Conservation (phyloP, 2,888 invertebrate genomes). For the Fragum sueziense region DNA sequence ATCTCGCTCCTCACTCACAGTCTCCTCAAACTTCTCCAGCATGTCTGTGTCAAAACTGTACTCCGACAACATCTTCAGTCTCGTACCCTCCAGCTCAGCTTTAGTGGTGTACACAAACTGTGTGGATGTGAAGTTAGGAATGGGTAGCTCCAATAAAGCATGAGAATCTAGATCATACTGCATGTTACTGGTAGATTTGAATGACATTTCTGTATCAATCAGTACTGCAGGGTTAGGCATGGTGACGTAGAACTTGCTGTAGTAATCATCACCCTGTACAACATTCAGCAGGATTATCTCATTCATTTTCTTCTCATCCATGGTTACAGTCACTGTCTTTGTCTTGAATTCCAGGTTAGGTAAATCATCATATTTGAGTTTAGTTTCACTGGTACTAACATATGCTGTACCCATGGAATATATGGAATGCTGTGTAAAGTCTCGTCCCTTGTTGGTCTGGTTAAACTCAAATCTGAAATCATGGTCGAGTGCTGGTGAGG, state of each 20-base stretch:
- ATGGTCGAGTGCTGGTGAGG: slow-evolving; percentile 57
- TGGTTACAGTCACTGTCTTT: slow-evolving; percentile 29
- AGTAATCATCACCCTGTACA: background rate
- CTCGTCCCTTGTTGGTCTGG: slow-evolving; percentile 17
- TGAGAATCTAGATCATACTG: background rate
- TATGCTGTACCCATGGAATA: slow-evolving; percentile 44
- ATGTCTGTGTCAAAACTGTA: slow-evolving; percentile 34
- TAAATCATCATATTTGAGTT: slow-evolving; percentile 31
- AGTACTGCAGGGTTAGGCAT: background rate
- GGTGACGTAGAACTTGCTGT: background rate
- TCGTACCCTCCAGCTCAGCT: background rate
- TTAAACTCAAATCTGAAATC: slow-evolving; percentile 36
- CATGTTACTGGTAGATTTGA: background rate
- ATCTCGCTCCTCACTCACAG: background rate
- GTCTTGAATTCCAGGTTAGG: slow-evolving; percentile 36
- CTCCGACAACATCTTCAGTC: background rate
- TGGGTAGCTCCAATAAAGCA: slow-evolving; percentile 29
- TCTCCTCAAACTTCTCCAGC: slow-evolving; percentile 23
- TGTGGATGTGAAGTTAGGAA: slow-evolving; percentile 24
- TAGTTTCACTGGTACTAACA: slow-evolving; percentile 22
- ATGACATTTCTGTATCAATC: slow-evolving; percentile 8
- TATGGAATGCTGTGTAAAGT: slow-evolving; percentile 27
- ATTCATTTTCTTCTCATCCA: slow-evolving; percentile 30
- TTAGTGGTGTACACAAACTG: slow-evolving; percentile 1
- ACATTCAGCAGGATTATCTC: slow-evolving; percentile 16